These are phyloP conservation scores for Poeciliopsis turrubarensis DNA, from an alignment of 2,113 vertebrate species.

Conservation along the genomic window DNA sequence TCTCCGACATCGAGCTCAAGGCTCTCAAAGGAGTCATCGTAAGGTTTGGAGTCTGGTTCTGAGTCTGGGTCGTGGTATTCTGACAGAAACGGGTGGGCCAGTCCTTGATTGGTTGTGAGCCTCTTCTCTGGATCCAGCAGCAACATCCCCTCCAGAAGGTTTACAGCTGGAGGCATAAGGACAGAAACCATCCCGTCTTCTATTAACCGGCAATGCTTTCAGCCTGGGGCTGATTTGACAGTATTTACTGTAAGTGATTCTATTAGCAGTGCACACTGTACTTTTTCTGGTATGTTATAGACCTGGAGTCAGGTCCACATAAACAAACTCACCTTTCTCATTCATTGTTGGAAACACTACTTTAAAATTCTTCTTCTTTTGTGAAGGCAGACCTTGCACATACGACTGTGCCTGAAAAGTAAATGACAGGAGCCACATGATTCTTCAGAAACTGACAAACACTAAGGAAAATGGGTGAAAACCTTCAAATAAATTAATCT, in stretches of 20 bases:
- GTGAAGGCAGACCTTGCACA: slow-evolving; percentile 75
- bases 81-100: slow-evolving; percentile 78
- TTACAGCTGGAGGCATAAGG: slow-evolving; percentile 61
- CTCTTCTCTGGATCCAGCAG: slow-evolving; percentile 81
- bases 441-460: neutral
- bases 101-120: slow-evolving; percentile 75
- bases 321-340: slow-evolving; percentile 34
- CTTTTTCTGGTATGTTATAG: neutral
- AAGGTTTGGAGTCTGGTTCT: slow-evolving; percentile 75
- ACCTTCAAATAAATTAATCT: neutral
- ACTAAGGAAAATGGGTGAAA: neutral
- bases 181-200: neutral
- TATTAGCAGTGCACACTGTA: neutral
- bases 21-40: slow-evolving; percentile 85
- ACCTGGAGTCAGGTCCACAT: neutral
- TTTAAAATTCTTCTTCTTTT: slow-evolving; percentile 81
- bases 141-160: slow-evolving; percentile 81
- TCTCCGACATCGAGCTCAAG: slow-evolving; percentile 79
- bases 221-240: neutral
- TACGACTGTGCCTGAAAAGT: slow-evolving; percentile 79
- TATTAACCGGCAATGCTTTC: neutral
- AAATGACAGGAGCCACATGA: neutral
- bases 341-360: slow-evolving; percentile 78
- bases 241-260: neutral
- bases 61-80: slow-evolving; percentile 81